Base-by-base conservation (phyloP, 2,888 invertebrate species). In the Amphipoea lucens region DNA sequence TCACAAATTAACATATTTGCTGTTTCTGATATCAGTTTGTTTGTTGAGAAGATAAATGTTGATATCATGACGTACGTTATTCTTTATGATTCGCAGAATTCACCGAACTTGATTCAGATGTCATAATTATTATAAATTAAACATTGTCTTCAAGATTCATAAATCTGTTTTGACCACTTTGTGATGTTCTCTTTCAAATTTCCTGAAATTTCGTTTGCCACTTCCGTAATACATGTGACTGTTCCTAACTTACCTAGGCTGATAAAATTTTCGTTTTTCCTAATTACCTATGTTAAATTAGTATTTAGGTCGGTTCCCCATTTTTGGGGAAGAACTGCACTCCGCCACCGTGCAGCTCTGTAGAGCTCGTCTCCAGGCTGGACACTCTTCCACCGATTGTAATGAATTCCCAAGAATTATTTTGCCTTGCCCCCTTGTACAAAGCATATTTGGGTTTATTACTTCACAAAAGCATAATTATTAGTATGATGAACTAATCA, bases 11-110 rank as follows among this genome's bases (percentile, higher is more conserved):
- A 83, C 84, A 86, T 88, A 85, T 89, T 84, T 85, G 82, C 84
- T 81, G 76, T 79, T 84, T 82, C 66, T 78, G 82, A 83, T 92
- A 91, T 89, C 90, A 84, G 86, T 87, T 81, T 89, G 87, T 90
- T 86, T 87, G 87, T 57, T 54, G 29, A 72, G 78, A 72, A 81
- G 87, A 89, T 90, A 89, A 84, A 60, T 81, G 82, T 87, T 86
- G 88, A 80, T 88, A 86, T 83, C 78, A 71, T 81, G 65, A 78
- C 42, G 76, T 87, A 77, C 40, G 67, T 83, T 86, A 81, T 88
- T 83, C 77, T 79, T 70, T 83, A 80, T 75, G 66, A 74, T 84
- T 76, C 79, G 66, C 65, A 69, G 75, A 74, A 79, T 78, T 73
- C 65, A 63, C 75, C 20, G 69, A 70, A 84, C 65, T 66, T 74